These are phyloP conservation scores for Eledone cirrhosa DNA, from an alignment of 2,888 invertebrate genomes.

Conservation along the genomic window DNA sequence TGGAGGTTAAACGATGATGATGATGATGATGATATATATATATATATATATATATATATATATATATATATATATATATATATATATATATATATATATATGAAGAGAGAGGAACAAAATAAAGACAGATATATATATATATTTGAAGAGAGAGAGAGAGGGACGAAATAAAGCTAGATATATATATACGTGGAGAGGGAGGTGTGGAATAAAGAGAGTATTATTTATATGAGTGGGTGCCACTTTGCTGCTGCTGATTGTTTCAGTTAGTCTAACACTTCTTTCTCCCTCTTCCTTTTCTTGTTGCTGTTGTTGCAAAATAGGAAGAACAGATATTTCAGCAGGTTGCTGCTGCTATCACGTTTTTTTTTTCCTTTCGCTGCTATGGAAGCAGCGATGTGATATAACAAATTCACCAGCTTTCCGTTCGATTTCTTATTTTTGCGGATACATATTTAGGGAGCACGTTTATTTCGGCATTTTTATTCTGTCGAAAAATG, in stretches of 20 bases:
- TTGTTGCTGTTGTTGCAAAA: too few relatives aligned
- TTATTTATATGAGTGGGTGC: not conserved
- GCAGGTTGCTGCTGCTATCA: too few relatives aligned
- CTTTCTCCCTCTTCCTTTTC: not conserved
- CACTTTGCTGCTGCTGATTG: not conserved
- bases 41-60: conserved; percentile 6
- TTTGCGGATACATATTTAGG: too few relatives aligned
- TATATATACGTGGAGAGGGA: not conserved
- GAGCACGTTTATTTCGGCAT: too few relatives aligned
- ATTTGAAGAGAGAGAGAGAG: not conserved
- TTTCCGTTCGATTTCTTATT: too few relatives aligned
- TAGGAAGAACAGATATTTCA: too few relatives aligned
- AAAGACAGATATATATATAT: not conserved
- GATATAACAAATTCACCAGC: too few relatives aligned
- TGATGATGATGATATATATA: too few relatives aligned
- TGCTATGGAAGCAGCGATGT: too few relatives aligned
- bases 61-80: conserved; percentile 6
- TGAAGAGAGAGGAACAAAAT: not conserved
- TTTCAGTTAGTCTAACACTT: not conserved
- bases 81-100: not conserved
- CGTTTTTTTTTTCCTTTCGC: too few relatives aligned
- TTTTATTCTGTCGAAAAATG: too few relatives aligned
- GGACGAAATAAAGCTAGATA: not conserved
- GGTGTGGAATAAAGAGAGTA: not conserved
- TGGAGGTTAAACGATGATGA: too few relatives aligned